Evolutionary conservation across 2,113 vertebrate species (phyloP).

Genomic region (Turnix velox): DNA sequence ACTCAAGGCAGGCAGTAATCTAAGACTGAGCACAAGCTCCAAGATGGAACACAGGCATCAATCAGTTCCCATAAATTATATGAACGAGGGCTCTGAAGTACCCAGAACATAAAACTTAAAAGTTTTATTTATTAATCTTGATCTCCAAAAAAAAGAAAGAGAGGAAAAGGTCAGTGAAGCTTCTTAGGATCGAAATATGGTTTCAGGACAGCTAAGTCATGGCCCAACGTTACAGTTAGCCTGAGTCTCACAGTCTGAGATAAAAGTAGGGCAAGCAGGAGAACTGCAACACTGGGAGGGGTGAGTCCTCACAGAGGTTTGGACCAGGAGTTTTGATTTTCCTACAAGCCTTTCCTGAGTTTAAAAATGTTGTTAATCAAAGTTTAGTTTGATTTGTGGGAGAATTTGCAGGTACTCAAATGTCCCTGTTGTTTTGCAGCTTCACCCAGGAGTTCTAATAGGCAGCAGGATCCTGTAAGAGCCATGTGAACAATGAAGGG

Average conservation of each 20-base stretch:
- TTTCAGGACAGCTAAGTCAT: slow-evolving; percentile 11
- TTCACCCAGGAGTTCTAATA: not conserved
- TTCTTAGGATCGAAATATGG: slow-evolving; percentile 42
- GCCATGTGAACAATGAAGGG: accelerated
- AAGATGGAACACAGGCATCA: not conserved
- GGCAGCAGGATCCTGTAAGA: not conserved
- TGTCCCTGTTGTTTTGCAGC: not conserved
- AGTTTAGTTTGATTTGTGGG: not conserved
- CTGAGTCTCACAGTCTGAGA: not conserved
- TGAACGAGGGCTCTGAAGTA: not conserved
- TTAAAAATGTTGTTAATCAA: not conserved
- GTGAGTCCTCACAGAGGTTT: not conserved
- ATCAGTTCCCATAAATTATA: slow-evolving; percentile 48
- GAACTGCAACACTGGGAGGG: not conserved
- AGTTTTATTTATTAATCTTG: slow-evolving; percentile 9
- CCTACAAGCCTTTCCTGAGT: not conserved
- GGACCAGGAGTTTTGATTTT: not conserved
- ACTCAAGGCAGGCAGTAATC: slow-evolving; percentile 14
- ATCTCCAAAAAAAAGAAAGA: not conserved
- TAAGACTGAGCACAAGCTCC: not conserved
- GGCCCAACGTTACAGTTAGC: not conserved
- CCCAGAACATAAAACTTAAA: not conserved
- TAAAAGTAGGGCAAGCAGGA: not conserved
- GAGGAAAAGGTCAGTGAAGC: not conserved
- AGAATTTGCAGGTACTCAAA: not conserved